A percentile compares a stretch with the other conserved stretches of the same genome.
Conservation (phyloP, 2,888 invertebrate genomes). For the Synergus laeviventris region DNA sequence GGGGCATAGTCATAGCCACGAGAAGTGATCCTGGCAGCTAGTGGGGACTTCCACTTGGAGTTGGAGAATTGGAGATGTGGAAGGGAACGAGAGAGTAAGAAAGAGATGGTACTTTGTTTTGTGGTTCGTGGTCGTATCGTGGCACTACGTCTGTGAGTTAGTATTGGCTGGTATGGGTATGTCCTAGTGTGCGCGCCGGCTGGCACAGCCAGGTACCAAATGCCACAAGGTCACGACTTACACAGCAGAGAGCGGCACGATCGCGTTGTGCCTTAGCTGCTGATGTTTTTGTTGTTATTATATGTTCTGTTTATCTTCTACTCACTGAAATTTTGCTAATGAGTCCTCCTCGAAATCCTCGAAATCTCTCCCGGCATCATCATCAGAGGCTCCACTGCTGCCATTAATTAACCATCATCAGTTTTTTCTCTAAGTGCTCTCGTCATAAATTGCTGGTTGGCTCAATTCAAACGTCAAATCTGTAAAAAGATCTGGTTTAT, state of each 20-base stretch:
- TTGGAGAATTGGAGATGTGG: slow-evolving; percentile 45
- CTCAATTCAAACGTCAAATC: too few relatives aligned
- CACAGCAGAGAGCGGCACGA: slow-evolving; percentile 50
- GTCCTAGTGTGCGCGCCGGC: slow-evolving; percentile 62
- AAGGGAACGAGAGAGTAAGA: slow-evolving; percentile 46
- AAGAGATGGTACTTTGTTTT: slow-evolving; percentile 62
- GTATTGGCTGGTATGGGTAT: slow-evolving; percentile 42
- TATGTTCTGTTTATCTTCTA: neutral
- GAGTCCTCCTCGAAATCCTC: neutral
- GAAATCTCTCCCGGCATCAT: neutral
- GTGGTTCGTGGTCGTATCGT: slow-evolving; percentile 55
- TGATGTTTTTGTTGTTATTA: slow-evolving; percentile 27
- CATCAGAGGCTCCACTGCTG: neutral
- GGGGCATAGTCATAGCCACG: neutral
- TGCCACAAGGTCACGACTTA: slow-evolving; percentile 74
- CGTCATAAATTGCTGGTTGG: too few relatives aligned
- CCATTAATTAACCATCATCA: too few relatives aligned
- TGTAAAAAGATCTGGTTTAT: too few relatives aligned
- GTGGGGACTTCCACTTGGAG: neutral
- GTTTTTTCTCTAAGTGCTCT: too few relatives aligned
- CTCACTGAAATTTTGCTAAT: neutral
- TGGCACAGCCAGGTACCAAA: slow-evolving; percentile 75
- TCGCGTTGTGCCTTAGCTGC: slow-evolving; percentile 22
- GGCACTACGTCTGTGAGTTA: slow-evolving; percentile 45
- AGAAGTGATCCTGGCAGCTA: slow-evolving; percentile 21